Conservation (phyloP, 2,797 vertebrate genomes). For the Labroides dimidiatus region DNA sequence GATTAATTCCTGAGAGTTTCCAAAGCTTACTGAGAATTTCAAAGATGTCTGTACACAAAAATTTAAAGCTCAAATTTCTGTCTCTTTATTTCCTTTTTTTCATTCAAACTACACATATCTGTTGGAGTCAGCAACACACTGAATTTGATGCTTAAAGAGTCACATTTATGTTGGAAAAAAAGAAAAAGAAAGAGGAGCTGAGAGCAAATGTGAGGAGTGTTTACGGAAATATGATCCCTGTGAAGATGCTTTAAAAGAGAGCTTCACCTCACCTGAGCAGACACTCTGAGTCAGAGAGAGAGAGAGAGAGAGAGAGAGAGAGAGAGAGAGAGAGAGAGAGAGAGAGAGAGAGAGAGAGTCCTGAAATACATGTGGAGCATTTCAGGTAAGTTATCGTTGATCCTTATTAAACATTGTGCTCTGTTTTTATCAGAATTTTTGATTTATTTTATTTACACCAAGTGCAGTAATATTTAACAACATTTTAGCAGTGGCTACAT, state of each 20-base stretch:
- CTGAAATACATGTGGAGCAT: slow-evolving; percentile 17
- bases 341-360: background rate
- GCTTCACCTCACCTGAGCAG: slow-evolving; percentile 20
- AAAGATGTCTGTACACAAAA: background rate
- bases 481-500: background rate
- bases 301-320: too few species aligned
- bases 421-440: background rate
- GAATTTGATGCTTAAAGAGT: background rate
- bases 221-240: slow-evolving; percentile 56
- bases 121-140: slow-evolving; percentile 10
- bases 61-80: background rate
- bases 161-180: background rate
- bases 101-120: too few species aligned
- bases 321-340: too few species aligned
- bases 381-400: slow-evolving; percentile 58
- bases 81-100: background rate
- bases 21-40: background rate
- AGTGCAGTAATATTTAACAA: background rate
- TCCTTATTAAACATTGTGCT: background rate
- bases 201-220: slow-evolving; percentile 53
- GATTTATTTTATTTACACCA: background rate
- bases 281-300: slow-evolving; percentile 12
- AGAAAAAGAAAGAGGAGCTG: background rate
- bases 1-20: background rate
- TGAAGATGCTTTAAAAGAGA: slow-evolving; percentile 54